A percentile compares a stretch with the other conserved stretches of the same genome.
Evolutionary conservation across 2,113 vertebrate species (phyloP).

Genomic region (Periophthalmodon schlosseri): DNA sequence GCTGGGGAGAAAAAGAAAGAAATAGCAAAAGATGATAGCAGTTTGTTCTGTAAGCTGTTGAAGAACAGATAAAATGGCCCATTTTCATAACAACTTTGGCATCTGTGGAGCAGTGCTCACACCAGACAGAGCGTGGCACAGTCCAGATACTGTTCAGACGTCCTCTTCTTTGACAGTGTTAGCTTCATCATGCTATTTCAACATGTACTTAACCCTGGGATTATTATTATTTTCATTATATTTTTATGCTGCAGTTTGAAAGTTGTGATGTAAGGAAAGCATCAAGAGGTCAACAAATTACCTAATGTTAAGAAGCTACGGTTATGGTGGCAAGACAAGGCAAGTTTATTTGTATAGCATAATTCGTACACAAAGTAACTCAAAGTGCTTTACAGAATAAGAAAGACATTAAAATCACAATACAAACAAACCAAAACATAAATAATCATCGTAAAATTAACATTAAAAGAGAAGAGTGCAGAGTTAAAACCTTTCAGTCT

Average conservation of each 20-base stretch:
- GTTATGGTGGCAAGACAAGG: too few relatives aligned
- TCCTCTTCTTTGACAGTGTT: not conserved
- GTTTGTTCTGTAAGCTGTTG: conserved; percentile 2
- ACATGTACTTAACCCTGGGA: not conserved
- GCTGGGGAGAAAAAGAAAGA: not conserved
- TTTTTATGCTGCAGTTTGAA: not conserved
- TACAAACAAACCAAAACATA: too few relatives aligned
- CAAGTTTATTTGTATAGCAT: too few relatives aligned
- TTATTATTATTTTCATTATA: not conserved
- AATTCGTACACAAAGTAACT: too few relatives aligned
- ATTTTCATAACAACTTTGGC: conserved; percentile 6
- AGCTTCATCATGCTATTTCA: not conserved
- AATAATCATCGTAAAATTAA: too few relatives aligned
- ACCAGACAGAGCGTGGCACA: not conserved
- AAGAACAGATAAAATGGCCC: conserved; percentile 12
- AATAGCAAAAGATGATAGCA: conserved; percentile 3
- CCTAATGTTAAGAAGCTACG: not conserved
- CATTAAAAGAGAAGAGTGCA: too few relatives aligned
- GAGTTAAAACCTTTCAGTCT: too few relatives aligned
- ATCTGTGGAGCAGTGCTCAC: not conserved
- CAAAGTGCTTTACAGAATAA: too few relatives aligned
- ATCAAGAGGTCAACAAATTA: not conserved
- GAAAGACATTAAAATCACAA: too few relatives aligned
- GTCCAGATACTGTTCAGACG: not conserved
- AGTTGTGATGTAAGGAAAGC: not conserved